phyloP scores from a whole-genome alignment of 1,140 invertebrate species.

The Belonocnema kinseyi region DNA sequence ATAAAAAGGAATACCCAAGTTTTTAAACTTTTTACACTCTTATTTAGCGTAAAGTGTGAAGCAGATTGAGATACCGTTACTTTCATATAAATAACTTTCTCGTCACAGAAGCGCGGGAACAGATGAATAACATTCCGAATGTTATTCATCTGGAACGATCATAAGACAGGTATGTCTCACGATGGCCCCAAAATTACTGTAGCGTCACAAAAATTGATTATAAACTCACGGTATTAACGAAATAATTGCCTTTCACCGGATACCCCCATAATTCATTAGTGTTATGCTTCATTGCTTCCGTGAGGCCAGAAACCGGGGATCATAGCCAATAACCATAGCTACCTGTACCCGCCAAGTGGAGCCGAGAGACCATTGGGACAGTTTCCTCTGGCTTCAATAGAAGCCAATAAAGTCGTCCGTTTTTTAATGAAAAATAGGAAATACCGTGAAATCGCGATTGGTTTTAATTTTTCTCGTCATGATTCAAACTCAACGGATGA shows the following conservation, averaged over 20 bases:
- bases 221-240: slow-evolving; percentile 52
- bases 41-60: background rate
- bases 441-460: slow-evolving; percentile 47
- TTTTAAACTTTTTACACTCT: background rate
- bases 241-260: slow-evolving; percentile 64
- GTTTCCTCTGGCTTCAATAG: slow-evolving; percentile 15
- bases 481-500: slow-evolving; percentile 8
- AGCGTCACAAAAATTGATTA: slow-evolving; percentile 58
- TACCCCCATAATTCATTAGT: slow-evolving; percentile 59
- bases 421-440: slow-evolving; percentile 36
- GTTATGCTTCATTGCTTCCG: slow-evolving; percentile 58
- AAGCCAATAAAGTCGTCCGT: slow-evolving; percentile 7
- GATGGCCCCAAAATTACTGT: slow-evolving; percentile 50
- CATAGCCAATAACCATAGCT: slow-evolving; percentile 13
- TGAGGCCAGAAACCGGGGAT: slow-evolving; percentile 36
- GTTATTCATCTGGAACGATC: slow-evolving; percentile 43
- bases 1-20: no score
- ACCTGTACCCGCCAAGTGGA: slow-evolving; percentile 13
- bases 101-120: background rate
- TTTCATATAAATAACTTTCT: slow-evolving; percentile 24
- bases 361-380: slow-evolving; percentile 3
- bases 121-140: background rate
- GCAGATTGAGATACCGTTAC: background rate
- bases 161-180: slow-evolving; percentile 41
- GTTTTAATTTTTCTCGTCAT: slow-evolving; percentile 27